Percentiles rank a stretch among this genome's conserved stretches.
phyloP scores from a whole-genome alignment of 1,140 invertebrate genomes.

The Camponotus vicinus region DNA sequence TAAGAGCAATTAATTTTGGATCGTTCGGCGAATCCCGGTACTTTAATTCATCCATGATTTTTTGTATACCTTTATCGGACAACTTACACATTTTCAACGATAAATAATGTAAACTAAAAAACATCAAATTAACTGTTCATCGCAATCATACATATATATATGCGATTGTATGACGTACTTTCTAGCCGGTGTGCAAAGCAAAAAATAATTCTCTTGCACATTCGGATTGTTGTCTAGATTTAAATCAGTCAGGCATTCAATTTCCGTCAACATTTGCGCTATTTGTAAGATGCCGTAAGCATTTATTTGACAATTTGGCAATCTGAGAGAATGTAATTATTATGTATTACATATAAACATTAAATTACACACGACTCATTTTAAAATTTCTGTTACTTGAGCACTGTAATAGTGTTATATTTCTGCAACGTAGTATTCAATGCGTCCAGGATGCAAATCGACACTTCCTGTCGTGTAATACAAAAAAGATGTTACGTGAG shows the following conservation, averaged over 20 bases:
- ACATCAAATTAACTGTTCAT: neutral
- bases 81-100: constrained; percentile 77
- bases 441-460: constrained; percentile 67
- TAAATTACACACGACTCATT: neutral
- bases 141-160: too few relatives aligned
- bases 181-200: constrained; percentile 61
- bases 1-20: constrained; percentile 76
- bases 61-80: constrained; percentile 69
- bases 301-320: constrained; percentile 76
- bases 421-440: constrained; percentile 62
- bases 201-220: constrained; percentile 69
- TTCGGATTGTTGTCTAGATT: constrained; percentile 79
- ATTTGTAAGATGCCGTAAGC: constrained; percentile 74
- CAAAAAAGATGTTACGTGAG: neutral
- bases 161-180: constrained; percentile 45
- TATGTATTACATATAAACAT: neutral
- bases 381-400: constrained; percentile 61
- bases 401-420: constrained; percentile 66
- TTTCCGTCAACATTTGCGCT: constrained; percentile 67
- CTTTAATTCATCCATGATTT: constrained; percentile 73
- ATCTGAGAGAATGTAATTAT: constrained; percentile 50
- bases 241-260: constrained; percentile 70
- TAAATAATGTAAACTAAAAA: constrained; percentile 67
- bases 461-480: constrained; percentile 53
- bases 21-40: constrained; percentile 63